Evolutionary conservation across 92 coral and sea anemone genomes (phyloP).

Genomic region (Palythoa grandiflora): DNA sequence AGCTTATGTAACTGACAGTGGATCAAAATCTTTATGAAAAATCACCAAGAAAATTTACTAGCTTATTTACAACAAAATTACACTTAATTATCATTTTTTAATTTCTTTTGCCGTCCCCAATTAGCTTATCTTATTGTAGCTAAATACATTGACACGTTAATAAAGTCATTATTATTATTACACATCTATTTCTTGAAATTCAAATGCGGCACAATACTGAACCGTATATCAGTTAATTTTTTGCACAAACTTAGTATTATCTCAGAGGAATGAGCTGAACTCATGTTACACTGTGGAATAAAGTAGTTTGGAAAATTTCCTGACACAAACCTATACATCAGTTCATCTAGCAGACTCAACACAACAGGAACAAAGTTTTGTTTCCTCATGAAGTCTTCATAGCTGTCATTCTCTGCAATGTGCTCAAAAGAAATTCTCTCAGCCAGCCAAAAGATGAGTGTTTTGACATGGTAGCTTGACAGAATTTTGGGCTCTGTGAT

Average conservation of each 20-base stretch:
- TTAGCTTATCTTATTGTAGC: too few relatives aligned
- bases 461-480: conserved; percentile 57
- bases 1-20: too few relatives aligned
- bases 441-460: conserved; percentile 59
- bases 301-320: conserved; percentile 55
- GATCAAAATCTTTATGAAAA: too few relatives aligned
- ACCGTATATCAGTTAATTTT: conserved; percentile 3
- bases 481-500: conserved; percentile 47
- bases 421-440: conserved; percentile 48
- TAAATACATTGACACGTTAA: too few relatives aligned
- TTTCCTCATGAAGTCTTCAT: conserved; percentile 1
- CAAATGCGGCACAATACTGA: conserved; percentile 1
- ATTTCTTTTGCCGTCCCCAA: too few relatives aligned
- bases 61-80: too few relatives aligned
- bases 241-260: neutral
- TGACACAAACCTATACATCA: conserved; percentile 53
- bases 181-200: neutral
- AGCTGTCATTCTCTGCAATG: conserved; percentile 29
- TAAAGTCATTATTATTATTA: too few relatives aligned
- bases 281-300: conserved; percentile 43
- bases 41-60: too few relatives aligned
- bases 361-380: conserved; percentile 37
- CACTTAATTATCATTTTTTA: too few relatives aligned
- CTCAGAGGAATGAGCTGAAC: neutral
- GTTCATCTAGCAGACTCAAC: conserved; percentile 64